These are phyloP conservation scores for Proterorhinus semilunaris DNA, from an alignment of 2,113 vertebrate species.

Conservation along the genomic window DNA sequence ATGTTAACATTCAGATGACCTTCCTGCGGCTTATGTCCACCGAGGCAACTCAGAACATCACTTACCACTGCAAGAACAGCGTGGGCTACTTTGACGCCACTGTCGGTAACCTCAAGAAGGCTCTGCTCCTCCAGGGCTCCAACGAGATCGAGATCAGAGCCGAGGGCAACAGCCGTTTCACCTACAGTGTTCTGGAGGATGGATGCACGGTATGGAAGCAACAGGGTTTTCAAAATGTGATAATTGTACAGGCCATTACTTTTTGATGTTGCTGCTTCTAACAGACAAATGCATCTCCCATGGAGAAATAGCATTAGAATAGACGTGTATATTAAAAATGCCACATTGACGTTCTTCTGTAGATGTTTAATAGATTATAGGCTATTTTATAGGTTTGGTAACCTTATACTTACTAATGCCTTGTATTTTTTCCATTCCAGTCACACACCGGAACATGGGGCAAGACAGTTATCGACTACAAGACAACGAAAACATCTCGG, in stretches of 20 bases:
- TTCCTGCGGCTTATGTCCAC: slow-evolving; percentile 99
- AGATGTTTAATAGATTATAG: too few species aligned
- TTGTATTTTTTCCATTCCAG: slow-evolving; percentile 66
- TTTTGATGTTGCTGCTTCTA: not conserved
- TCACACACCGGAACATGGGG: slow-evolving; percentile 95
- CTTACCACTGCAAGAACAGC: slow-evolving; percentile 99
- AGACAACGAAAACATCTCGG: slow-evolving; percentile 96
- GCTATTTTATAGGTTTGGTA: not conserved
- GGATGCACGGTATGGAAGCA: slow-evolving; percentile 90
- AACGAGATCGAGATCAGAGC: slow-evolving; percentile 97
- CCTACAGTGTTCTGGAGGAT: slow-evolving; percentile 89
- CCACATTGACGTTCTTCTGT: too few species aligned
- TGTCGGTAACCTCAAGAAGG: slow-evolving; percentile 94
- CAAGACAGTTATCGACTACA: slow-evolving; percentile 98
- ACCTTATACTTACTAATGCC: not conserved
- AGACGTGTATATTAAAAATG: too few species aligned
- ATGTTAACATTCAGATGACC: slow-evolving; percentile 96
- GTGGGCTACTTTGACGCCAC: slow-evolving; percentile 94
- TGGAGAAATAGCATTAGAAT: too few species aligned
- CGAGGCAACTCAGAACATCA: slow-evolving; percentile 95
- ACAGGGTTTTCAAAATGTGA: not conserved
- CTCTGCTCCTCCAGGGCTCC: slow-evolving; percentile 94
- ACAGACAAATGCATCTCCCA: not conserved
- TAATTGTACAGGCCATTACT: not conserved
- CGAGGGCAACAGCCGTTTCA: slow-evolving; percentile 99